Conservation (phyloP, 1,140 invertebrate genomes). For the Maconellicoccus hirsutus region DNA sequence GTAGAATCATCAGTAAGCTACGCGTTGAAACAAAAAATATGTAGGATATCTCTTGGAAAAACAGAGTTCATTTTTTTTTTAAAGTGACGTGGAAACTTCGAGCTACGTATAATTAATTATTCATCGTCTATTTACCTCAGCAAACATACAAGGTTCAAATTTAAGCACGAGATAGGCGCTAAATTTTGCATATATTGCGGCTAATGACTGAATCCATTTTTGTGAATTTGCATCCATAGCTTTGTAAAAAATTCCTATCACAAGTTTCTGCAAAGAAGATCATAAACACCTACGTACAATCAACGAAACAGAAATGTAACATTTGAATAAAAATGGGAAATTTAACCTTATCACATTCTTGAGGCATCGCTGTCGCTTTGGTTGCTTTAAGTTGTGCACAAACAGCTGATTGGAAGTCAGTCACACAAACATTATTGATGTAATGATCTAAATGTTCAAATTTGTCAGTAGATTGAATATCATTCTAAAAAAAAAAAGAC, state of each 20-base stretch:
- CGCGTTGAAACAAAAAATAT: neutral
- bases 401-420: neutral
- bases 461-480: neutral
- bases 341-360: neutral
- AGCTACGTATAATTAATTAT: no score
- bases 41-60: neutral
- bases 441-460: neutral
- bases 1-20: neutral
- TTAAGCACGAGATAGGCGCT: neutral
- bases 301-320: neutral
- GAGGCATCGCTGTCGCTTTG: neutral
- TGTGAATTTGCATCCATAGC: neutral
- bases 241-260: neutral
- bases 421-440: neutral
- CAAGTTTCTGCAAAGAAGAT: neutral
- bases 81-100: no score
- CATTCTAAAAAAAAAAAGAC: neutral
- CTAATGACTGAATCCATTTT: neutral
- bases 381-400: neutral
- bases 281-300: neutral
- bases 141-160: neutral
- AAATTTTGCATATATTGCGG: neutral
- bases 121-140: neutral
- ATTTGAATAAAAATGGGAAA: neutral
- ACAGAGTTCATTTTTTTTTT: no score